Evolutionary conservation across 1,140 invertebrate species (phyloP), one percentile per base, ranked within the genome.

Genomic region (Drosophila nigrodunni): DNA sequence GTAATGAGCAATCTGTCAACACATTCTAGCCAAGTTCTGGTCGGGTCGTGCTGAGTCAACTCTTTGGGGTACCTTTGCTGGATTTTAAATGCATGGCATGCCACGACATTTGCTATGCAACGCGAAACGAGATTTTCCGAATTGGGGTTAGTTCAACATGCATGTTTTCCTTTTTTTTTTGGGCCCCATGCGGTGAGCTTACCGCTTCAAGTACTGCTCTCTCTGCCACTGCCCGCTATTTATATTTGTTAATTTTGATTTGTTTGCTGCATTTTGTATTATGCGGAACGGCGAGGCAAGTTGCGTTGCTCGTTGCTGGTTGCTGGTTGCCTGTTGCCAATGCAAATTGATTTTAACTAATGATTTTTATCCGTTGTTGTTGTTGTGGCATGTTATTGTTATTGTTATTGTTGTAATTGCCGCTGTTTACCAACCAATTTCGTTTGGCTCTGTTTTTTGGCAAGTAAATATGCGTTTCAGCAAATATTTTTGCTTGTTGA

Each of bases 241-340:
- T 73, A 67, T 78, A 60, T 80, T 80, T 82, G 80, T 78, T 88
- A 83, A 89, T 89, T 89, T 78, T 87, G 83, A 87, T 88, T 89
- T 83, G 77, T 89, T 74, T 78, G 74, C 85, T 83, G 77, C 74
- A 78, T 76, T 87, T 69, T 50, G 67, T 57, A 82, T 75, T 58
- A 80, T 68, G 54, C 47, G 59, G 21, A 41, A 55, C 54, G 34
- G 43, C 35, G 15, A 46, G 21, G 35, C 25, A 30, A 30, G 4
- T 30, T 30, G 25, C 25, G 25, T 30, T 30, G 13, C n/a, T 18
- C 44, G 59, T 47, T 35, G 37, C 41, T 30, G 25, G 25, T 30
- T 30, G 13, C n/a, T 18, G 6, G 25, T 39, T 5, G 37, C 30
- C 60, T 54, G 59, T 47, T 35, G 37, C 41, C 58, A 52, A 80